phyloP scores from a whole-genome alignment of 2,888 invertebrate species.

The Epistrophe grossulariae region DNA sequence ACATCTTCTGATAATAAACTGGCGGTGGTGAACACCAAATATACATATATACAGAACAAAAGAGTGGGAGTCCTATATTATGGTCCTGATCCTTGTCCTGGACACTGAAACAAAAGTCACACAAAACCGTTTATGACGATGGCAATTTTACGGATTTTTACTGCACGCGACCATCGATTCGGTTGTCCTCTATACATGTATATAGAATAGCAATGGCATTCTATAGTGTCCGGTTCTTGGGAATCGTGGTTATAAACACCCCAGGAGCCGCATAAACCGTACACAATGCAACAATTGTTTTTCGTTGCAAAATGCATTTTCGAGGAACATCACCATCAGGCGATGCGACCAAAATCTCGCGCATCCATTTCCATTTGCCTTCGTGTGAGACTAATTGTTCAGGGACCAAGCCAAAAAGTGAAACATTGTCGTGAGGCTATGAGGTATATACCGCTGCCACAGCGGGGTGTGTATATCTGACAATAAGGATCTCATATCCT shows the following conservation, averaged over 20 bases:
- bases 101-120: constrained; percentile 56
- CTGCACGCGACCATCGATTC: constrained; percentile 67
- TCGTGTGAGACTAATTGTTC: constrained; percentile 55
- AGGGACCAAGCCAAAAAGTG: constrained; percentile 21
- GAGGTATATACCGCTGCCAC: constrained; percentile 2
- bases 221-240: constrained; percentile 48
- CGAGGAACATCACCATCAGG: constrained; percentile 50
- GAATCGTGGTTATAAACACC: constrained; percentile 71
- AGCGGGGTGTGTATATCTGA: constrained; percentile 49
- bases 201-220: neutral
- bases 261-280: constrained; percentile 69
- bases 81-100: constrained; percentile 6
- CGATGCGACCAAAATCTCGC: constrained; percentile 63
- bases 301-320: constrained; percentile 34
- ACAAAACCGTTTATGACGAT: constrained; percentile 73
- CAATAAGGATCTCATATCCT: constrained; percentile 42
- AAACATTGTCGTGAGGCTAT: constrained; percentile 55
- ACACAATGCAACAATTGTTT: constrained; percentile 64
- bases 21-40: constrained; percentile 22
- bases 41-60: neutral
- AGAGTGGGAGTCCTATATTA: constrained; percentile 36
- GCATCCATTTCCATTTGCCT: constrained; percentile 19
- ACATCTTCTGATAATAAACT: constrained; percentile 68
- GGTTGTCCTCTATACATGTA: neutral
- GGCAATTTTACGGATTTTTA: constrained; percentile 76